Conservation (phyloP, 1,140 invertebrate genomes). For the Saccostrea glomerata region DNA sequence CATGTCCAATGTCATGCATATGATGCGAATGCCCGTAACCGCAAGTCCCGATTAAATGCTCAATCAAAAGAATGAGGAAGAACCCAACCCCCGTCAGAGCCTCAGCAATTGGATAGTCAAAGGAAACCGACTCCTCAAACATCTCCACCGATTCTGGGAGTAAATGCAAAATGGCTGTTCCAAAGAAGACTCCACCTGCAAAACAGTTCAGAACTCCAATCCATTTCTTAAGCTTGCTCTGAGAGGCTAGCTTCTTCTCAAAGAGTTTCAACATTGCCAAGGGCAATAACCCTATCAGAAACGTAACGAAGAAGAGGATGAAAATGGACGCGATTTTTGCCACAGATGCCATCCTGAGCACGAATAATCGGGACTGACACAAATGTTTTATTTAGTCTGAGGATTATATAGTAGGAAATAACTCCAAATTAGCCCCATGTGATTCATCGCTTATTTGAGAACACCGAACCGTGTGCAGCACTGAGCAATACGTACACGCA, state of each 20-base stretch:
- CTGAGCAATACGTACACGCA: conserved; percentile 7
- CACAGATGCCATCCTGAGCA: conserved; percentile 1
- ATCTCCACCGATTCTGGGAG: conserved; percentile 80
- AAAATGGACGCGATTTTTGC: conserved; percentile 35
- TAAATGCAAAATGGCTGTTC: conserved; percentile 81
- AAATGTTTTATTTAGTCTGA: background rate
- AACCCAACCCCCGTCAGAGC: conserved; percentile 80
- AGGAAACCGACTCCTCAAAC: conserved; percentile 59
- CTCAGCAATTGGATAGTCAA: conserved; percentile 62
- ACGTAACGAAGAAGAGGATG: conserved; percentile 17
- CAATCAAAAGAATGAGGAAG: conserved; percentile 81
- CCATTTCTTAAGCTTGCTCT: conserved; percentile 38
- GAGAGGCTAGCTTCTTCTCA: background rate
- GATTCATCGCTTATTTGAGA: background rate
- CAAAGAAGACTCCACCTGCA: conserved; percentile 82
- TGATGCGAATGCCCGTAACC: background rate
- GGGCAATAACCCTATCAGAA: conserved; percentile 15
- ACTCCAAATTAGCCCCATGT: background rate
- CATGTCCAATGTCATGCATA: background rate
- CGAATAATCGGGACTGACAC: background rate
- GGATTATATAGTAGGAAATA: conserved; percentile 4
- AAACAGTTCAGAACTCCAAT: conserved; percentile 77
- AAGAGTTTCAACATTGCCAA: background rate
- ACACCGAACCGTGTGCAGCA: conserved; percentile 5
- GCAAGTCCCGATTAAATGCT: conserved; percentile 79